A percentile compares a stretch with the other conserved stretches of the same genome.
Evolutionary conservation across 2,113 vertebrate genomes (phyloP).

Genomic region (Cariama cristata): DNA sequence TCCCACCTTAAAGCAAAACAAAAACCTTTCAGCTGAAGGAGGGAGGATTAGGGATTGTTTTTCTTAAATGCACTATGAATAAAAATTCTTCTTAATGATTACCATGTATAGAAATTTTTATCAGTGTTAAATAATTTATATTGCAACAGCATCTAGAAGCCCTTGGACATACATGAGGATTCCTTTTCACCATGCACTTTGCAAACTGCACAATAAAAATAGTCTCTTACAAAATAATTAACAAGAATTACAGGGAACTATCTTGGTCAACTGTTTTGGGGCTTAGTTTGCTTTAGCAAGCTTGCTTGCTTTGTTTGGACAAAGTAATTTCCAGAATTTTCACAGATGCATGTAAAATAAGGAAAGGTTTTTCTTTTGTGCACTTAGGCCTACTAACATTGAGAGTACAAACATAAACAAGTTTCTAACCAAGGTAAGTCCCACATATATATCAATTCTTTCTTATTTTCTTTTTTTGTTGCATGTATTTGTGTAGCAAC

Average conservation of each 20-base stretch:
- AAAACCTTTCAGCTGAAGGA: not conserved
- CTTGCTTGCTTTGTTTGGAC: not conserved
- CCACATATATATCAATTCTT: fast-evolving
- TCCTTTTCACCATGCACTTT: not conserved
- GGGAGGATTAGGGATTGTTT: not conserved
- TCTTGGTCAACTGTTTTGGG: not conserved
- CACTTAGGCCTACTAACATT: not conserved
- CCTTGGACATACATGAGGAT: not conserved
- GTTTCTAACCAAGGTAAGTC: not conserved
- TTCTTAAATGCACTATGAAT: not conserved
- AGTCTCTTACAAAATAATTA: not conserved
- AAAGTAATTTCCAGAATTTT: not conserved
- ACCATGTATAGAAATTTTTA: not conserved
- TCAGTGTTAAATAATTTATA: not conserved
- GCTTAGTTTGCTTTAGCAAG: not conserved
- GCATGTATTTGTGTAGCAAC: fast-evolving
- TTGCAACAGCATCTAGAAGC: not conserved
- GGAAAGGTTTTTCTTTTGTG: not conserved
- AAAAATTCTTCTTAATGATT: not conserved
- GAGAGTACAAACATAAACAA: not conserved
- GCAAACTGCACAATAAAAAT: not conserved
- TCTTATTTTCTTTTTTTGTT: not conserved
- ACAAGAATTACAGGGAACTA: not conserved
- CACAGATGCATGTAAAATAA: not conserved
- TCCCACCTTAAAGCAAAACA: not conserved